phyloP scores from a whole-genome alignment of 2,113 vertebrate species.

The Tragelaphus buxtoni region DNA sequence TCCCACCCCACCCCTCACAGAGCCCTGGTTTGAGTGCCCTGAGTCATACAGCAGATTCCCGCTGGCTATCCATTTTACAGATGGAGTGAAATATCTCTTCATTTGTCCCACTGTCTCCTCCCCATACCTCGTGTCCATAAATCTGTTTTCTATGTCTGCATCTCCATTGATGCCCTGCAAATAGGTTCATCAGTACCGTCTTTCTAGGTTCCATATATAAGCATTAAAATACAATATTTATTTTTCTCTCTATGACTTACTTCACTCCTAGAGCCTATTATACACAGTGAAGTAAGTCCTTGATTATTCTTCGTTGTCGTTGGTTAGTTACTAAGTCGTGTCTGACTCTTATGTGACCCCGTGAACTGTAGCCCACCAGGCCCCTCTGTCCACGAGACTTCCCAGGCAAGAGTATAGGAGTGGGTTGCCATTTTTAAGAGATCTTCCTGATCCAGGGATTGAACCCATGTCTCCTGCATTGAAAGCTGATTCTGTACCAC shows the following conservation, averaged over 20 bases:
- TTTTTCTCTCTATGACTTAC: neutral
- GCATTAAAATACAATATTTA: neutral
- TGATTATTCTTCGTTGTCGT: neutral
- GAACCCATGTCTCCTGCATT: neutral
- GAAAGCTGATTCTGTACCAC: neutral
- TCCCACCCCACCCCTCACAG: neutral
- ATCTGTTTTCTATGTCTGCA: neutral
- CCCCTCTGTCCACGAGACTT: neutral
- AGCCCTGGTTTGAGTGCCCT: neutral
- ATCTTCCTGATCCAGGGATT: neutral
- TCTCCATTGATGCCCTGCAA: neutral
- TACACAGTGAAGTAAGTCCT: neutral
- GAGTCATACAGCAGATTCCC: neutral
- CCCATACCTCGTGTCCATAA: neutral
- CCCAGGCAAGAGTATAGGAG: neutral
- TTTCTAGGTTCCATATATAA: neutral
- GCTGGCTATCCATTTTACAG: neutral
- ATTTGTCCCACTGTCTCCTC: neutral
- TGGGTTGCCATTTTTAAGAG: neutral
- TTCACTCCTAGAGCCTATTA: neutral
- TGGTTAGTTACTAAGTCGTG: neutral
- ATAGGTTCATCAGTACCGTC: neutral
- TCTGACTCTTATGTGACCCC: neutral
- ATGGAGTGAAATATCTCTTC: neutral
- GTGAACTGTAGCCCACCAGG: neutral